Evolutionary conservation across 2,113 vertebrate species (phyloP), one percentile per base, ranked within the genome.

Genomic region (Cynocephalus volans): DNA sequence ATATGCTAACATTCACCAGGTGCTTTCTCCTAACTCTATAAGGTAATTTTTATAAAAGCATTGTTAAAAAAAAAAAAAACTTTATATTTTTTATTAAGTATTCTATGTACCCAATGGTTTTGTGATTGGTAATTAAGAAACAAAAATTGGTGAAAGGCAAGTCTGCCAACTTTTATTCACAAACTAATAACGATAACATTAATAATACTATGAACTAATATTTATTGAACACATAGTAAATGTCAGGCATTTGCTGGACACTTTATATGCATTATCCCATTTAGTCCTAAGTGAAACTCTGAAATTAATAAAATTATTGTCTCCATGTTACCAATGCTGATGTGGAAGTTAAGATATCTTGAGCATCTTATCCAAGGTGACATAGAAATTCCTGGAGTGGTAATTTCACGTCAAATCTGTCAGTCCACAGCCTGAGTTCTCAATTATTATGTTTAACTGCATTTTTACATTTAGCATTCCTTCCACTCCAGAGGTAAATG

Each of bases 1-100:
- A 72, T 88, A 87, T 17, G 94, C 5, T 95, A 88, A 83, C 86
- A 92, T 79, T 91, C n/a, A 90, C 75, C 80, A 84, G 58, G 64
- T 93, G 60, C 36, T 89, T 96, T 97, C 92, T 58, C 26, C 18
- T 95, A 56, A 81, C 36, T 70, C 56, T 41, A 41, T 41, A 3
- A 41, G 41, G 41, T 41, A 41, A 41, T 41, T 41, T 41, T 41
- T 41, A 41, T 41, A 41, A 41, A 41, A 41, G 41, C 41, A 41
- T 41, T 41, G 41, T 41, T 41, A 41, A 41, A 41, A 41, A 41
- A 41, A 41, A 41, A 41, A n/a, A n/a, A n/a, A n/a, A n/a, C n/a
- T n/a, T n/a, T n/a, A n/a, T n/a, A n/a, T n/a, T 81, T 94, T 82
- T 85, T 90, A 76, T 83, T 45, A 88, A 70, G 15, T 81, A 69